phyloP scores from a whole-genome alignment of 1,140 invertebrate species.

The Drosophila biarmipes region DNA sequence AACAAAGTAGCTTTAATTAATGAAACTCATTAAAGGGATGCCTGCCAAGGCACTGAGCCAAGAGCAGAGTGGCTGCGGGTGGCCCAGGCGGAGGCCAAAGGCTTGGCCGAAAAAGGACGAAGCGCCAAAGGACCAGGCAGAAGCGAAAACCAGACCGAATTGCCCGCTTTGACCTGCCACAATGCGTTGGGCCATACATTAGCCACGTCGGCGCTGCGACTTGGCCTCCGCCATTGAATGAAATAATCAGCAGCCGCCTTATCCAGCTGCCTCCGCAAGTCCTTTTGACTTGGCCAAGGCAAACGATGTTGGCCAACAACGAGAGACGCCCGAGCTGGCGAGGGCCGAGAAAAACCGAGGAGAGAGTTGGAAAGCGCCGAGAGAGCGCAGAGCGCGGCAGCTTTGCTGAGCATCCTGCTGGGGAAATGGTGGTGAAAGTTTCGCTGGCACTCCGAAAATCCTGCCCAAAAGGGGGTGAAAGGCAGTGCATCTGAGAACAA shows the following conservation, averaged over 20 bases:
- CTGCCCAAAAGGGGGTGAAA: neutral
- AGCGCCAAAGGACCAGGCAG: slow-evolving; percentile 5
- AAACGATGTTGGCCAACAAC: slow-evolving; percentile 41
- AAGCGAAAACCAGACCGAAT: slow-evolving; percentile 38
- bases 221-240: slow-evolving; percentile 44
- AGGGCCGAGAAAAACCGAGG: slow-evolving; percentile 1
- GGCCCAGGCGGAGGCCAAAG: slow-evolving; percentile 18
- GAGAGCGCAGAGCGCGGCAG: neutral
- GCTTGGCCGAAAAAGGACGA: slow-evolving; percentile 12
- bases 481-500: neutral
- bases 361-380: neutral
- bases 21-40: slow-evolving; percentile 78
- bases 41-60: slow-evolving; percentile 23
- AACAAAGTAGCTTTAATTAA: slow-evolving; percentile 83
- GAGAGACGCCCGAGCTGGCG: slow-evolving; percentile 9
- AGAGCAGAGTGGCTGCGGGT: slow-evolving; percentile 15
- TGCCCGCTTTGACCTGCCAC: slow-evolving; percentile 78
- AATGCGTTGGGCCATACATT: slow-evolving; percentile 71
- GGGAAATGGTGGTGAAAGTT: slow-evolving; percentile 44
- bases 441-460: slow-evolving; percentile 27
- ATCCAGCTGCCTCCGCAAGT: slow-evolving; percentile 24
- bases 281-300: slow-evolving; percentile 34
- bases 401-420: slow-evolving; percentile 19
- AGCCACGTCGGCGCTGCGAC: slow-evolving; percentile 49
- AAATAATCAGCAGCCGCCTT: slow-evolving; percentile 50